These are phyloP conservation scores for Meriones psammophilus DNA, from an alignment of 2,797 vertebrate genomes.

Conservation along the genomic window DNA sequence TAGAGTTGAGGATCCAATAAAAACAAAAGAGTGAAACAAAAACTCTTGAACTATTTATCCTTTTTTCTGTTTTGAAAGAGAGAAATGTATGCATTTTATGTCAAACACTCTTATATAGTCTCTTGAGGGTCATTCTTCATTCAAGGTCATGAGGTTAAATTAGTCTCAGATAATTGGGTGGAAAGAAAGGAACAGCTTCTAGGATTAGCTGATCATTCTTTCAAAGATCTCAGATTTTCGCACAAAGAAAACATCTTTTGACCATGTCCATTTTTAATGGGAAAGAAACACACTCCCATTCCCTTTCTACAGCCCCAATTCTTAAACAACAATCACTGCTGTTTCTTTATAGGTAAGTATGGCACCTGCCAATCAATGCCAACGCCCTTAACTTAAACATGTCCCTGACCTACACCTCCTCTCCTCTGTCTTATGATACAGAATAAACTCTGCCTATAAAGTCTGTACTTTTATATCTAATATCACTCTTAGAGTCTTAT, in stretches of 20 bases:
- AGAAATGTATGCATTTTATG: neutral
- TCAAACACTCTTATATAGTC: neutral
- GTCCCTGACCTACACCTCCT: neutral
- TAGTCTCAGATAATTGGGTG: neutral
- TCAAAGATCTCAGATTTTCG: neutral
- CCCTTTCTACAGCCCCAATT: neutral
- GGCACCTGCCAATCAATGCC: neutral
- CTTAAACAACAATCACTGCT: neutral
- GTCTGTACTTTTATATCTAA: neutral
- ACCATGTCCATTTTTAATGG: neutral
- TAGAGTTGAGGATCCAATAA: neutral
- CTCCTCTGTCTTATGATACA: too few species aligned
- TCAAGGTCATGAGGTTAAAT: neutral
- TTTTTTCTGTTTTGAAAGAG: neutral
- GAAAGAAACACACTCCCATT: neutral
- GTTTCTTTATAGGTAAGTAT: neutral
- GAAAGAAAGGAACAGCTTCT: neutral
- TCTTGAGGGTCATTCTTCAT: too few species aligned
- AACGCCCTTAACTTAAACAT: neutral
- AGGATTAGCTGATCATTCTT: neutral
- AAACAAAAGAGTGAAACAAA: neutral
- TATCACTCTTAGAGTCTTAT: neutral
- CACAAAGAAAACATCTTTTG: neutral
- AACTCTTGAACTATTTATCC: neutral
- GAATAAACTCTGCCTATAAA: neutral